Conservation (phyloP, 2,888 invertebrate genomes). For the Chydorus sphaericus region DNA sequence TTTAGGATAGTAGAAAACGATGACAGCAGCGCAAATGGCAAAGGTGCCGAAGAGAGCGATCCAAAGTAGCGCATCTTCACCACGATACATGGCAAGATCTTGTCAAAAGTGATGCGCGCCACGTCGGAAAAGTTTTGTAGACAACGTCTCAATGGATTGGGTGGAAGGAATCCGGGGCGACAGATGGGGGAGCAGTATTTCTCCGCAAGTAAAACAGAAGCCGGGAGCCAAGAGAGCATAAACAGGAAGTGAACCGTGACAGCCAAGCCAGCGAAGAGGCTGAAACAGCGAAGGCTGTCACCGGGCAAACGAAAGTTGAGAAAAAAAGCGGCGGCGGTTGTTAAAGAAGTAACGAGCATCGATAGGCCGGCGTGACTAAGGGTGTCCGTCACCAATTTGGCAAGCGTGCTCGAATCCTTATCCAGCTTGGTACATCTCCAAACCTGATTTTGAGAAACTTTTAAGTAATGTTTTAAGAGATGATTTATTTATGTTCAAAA, state of each 20-base stretch:
- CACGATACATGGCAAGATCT: constrained; percentile 31
- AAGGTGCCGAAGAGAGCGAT: constrained; percentile 35
- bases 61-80: constrained; percentile 31
- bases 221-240: constrained; percentile 84
- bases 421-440: constrained; percentile 57
- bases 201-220: constrained; percentile 65
- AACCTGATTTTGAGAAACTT: constrained; percentile 42
- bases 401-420: constrained; percentile 41
- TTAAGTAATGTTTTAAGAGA: no score
- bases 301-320: constrained; percentile 82
- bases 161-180: background rate
- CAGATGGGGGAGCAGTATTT: constrained; percentile 25
- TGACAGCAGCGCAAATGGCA: constrained; percentile 43
- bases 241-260: constrained; percentile 80
- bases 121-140: constrained; percentile 21
- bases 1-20: constrained; percentile 70
- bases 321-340: constrained; percentile 87
- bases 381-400: constrained; percentile 54
- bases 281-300: constrained; percentile 84
- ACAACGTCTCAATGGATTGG: constrained; percentile 17
- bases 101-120: constrained; percentile 31
- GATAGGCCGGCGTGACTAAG: constrained; percentile 73
- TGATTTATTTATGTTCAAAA: no score
- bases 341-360: constrained; percentile 85
- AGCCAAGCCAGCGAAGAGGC: constrained; percentile 84